Conservation (phyloP, 2,797 vertebrate genomes). For the Dermochelys coriacea region DNA sequence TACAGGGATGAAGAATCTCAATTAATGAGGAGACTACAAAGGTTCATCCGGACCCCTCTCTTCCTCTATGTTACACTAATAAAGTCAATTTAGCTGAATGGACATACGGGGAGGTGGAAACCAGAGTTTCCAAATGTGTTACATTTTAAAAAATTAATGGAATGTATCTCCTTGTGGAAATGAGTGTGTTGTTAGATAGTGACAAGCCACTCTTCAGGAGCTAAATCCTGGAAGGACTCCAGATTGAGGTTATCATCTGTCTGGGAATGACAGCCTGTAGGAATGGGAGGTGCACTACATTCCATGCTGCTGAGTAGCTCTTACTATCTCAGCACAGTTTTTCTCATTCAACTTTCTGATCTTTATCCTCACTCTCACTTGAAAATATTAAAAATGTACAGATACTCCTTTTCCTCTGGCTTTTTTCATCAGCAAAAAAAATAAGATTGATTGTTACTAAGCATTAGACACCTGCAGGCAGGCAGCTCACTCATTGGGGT, state of each 20-base stretch:
- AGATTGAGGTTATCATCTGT: constrained; percentile 50
- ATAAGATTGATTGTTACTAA: constrained; percentile 32
- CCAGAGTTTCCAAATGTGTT: constrained; percentile 43
- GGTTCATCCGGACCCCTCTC: neutral
- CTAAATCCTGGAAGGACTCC: constrained; percentile 69
- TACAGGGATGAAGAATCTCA: neutral
- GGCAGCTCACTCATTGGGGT: constrained; percentile 24
- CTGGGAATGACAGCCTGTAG: constrained; percentile 22
- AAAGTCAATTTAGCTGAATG: constrained; percentile 49
- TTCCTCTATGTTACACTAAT: constrained; percentile 21
- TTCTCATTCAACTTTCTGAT: constrained; percentile 53
- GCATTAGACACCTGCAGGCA: neutral
- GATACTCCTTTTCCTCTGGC: neutral
- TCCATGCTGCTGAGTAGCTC: constrained; percentile 3
- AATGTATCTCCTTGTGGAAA: constrained; percentile 66
- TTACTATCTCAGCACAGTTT: constrained; percentile 9
- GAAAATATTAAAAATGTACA: constrained; percentile 10
- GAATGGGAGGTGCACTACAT: constrained; percentile 29
- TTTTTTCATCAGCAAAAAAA: constrained; percentile 37
- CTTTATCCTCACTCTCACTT: constrained; percentile 12
- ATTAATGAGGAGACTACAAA: constrained; percentile 33
- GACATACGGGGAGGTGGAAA: constrained; percentile 63
- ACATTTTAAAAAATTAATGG: constrained; percentile 73
- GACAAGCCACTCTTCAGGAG: constrained; percentile 68
- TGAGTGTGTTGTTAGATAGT: constrained; percentile 28